A percentile compares a stretch with the other conserved stretches of the same genome.
Conservation (phyloP, 2,113 vertebrate genomes). For the Catharus bicknelli region DNA sequence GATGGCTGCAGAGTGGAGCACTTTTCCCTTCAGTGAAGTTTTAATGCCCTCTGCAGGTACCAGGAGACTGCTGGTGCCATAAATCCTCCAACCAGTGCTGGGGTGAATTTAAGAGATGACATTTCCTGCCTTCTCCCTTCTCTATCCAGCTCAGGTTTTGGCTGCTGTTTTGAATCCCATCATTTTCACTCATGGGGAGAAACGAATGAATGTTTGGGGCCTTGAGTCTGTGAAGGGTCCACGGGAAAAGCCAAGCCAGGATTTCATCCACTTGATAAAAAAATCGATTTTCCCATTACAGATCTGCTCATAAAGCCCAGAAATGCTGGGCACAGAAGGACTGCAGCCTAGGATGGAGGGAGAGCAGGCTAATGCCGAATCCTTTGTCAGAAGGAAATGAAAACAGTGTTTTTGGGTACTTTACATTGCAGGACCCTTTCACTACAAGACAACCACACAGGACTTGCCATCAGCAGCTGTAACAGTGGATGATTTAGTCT, state of each 20-base stretch:
- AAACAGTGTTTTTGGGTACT: background rate
- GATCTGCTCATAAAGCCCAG: background rate
- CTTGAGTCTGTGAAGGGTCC: background rate
- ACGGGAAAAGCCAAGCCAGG: background rate
- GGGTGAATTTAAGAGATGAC: background rate
- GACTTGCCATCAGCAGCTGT: background rate
- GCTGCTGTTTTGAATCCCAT: background rate
- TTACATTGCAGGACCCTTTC: background rate
- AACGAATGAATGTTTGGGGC: background rate
- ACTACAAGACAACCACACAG: background rate
- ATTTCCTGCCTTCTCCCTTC: background rate
- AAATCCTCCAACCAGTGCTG: background rate
- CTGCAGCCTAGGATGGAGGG: background rate
- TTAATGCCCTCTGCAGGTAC: conserved; percentile 63
- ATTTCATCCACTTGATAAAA: background rate
- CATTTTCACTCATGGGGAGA: background rate
- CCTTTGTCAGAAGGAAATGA: background rate
- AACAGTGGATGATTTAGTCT: background rate
- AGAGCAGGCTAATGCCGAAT: background rate
- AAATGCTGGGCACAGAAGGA: background rate
- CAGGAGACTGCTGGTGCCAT: background rate
- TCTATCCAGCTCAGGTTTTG: background rate
- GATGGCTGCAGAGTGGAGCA: background rate
- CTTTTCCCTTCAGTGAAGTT: conserved; percentile 11
- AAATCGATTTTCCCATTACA: background rate